These are phyloP conservation scores for Elaphurus davidianus DNA, from an alignment of 2,113 vertebrate genomes.

Conservation along the genomic window DNA sequence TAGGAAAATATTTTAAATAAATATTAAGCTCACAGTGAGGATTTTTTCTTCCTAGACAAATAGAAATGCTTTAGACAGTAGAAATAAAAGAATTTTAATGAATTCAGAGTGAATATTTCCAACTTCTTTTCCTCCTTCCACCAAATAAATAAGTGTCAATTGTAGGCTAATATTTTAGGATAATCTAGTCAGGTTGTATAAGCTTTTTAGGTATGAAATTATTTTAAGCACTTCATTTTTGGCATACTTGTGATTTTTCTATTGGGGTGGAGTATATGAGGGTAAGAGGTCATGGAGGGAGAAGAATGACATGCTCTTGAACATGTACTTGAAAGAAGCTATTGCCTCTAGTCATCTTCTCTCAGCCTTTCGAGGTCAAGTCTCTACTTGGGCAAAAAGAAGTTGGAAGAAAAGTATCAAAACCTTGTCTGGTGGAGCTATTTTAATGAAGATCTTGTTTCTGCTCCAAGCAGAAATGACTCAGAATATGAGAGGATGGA, in stretches of 20 bases:
- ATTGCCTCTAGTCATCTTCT: not conserved
- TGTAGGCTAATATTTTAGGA: not conserved
- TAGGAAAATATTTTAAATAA: not conserved
- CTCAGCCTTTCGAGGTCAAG: not conserved
- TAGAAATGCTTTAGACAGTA: not conserved
- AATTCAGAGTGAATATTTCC: not conserved
- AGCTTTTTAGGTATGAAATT: not conserved
- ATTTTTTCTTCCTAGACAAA: not conserved
- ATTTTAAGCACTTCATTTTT: not conserved
- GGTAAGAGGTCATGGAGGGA: not conserved
- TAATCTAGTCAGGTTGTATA: not conserved
- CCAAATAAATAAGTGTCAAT: not conserved
- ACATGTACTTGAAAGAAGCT: not conserved
- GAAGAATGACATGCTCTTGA: not conserved
- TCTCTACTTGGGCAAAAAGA: not conserved
- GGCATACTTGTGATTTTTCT: not conserved
- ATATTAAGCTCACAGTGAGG: not conserved
- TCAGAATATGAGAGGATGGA: not conserved
- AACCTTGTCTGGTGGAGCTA: not conserved
- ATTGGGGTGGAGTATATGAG: not conserved
- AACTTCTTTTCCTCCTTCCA: not conserved
- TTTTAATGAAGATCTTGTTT: not conserved
- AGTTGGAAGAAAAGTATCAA: not conserved
- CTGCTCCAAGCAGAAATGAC: not conserved
- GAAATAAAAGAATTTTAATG: not conserved